These are phyloP conservation scores for Stomorhina lunata DNA, from an alignment of 2,888 invertebrate genomes.

Conservation along the genomic window DNA sequence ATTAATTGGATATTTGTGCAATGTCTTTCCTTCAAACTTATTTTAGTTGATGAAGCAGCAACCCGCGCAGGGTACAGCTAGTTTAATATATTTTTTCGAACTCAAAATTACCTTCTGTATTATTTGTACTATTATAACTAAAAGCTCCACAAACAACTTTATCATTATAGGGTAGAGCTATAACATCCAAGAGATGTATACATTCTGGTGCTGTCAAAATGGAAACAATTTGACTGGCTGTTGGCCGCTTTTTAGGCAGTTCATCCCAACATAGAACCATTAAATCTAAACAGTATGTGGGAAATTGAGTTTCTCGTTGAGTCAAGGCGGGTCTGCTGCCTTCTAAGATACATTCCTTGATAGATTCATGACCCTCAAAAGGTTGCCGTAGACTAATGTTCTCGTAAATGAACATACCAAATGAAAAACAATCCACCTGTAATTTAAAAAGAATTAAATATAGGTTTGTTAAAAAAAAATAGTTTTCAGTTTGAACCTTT, in stretches of 20 bases:
- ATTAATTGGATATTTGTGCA: too few species aligned
- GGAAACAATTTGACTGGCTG: conserved; percentile 96
- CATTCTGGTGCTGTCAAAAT: conserved; percentile 96
- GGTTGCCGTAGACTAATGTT: conserved; percentile 95
- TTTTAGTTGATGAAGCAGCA: too few species aligned
- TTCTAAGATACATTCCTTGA: conserved; percentile 97
- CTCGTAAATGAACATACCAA: conserved; percentile 99
- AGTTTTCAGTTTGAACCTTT: conserved; percentile 83
- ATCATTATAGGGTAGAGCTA: conserved; percentile 86
- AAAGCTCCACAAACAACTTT: conserved; percentile 84
- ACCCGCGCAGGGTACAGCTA: too few species aligned
- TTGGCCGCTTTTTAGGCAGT: conserved; percentile 90
- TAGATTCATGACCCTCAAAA: conserved; percentile 97
- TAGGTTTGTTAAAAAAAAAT: neutral
- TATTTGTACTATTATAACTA: conserved; percentile 64
- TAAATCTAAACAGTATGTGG: conserved; percentile 93
- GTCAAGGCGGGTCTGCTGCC: conserved; percentile 95
- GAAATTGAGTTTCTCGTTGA: conserved; percentile 90
- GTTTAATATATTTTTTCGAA: too few species aligned
- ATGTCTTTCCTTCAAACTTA: too few species aligned
- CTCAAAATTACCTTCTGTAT: conserved; percentile 78
- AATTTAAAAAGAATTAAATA: neutral
- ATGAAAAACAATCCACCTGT: conserved; percentile 98
- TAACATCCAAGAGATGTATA: conserved; percentile 90
- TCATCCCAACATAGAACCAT: conserved; percentile 99